phyloP scores from a whole-genome alignment of 2,113 vertebrate species.

The Lepisosteus oculatus region DNA sequence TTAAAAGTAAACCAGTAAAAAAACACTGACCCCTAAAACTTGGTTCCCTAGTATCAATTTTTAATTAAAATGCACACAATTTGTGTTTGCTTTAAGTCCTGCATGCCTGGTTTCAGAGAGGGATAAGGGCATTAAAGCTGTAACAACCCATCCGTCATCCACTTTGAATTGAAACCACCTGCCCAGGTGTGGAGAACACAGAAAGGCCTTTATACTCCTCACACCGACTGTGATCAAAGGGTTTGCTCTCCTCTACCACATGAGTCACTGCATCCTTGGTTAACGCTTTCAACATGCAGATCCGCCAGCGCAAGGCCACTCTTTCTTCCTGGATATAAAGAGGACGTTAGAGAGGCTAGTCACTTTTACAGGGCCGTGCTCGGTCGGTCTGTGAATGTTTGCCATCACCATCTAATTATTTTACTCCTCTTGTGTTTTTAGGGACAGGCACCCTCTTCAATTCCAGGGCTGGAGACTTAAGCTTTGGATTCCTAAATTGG shows the following conservation, averaged over 20 bases:
- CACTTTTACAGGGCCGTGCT: conserved; percentile 9
- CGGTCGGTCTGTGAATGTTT: not conserved
- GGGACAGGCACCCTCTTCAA: conserved; percentile 13
- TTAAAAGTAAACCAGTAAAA: too few species aligned
- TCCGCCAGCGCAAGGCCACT: not conserved
- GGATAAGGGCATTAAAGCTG: not conserved
- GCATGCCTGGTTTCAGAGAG: not conserved
- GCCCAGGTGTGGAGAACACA: conserved; percentile 9
- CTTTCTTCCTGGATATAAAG: conserved; percentile 4
- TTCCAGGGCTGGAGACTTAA: conserved; percentile 11
- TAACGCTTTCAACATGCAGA: conserved; percentile 3
- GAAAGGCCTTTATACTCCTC: not conserved
- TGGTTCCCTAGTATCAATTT: conserved; percentile 3
- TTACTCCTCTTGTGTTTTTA: too few species aligned
- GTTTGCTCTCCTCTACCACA: too few species aligned
- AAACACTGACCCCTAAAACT: not conserved
- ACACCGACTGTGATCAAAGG: too few species aligned
- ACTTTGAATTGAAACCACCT: conserved; percentile 9
- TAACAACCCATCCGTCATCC: conserved; percentile 3
- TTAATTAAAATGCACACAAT: not conserved
- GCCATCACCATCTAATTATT: too few species aligned
- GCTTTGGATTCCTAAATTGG: conserved; percentile 2
- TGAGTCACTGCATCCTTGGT: not conserved
- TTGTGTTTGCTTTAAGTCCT: conserved; percentile 1
- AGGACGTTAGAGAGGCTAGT: conserved; percentile 8